Evolutionary conservation across 2,113 vertebrate genomes (phyloP).

Genomic region (Ia io): DNA sequence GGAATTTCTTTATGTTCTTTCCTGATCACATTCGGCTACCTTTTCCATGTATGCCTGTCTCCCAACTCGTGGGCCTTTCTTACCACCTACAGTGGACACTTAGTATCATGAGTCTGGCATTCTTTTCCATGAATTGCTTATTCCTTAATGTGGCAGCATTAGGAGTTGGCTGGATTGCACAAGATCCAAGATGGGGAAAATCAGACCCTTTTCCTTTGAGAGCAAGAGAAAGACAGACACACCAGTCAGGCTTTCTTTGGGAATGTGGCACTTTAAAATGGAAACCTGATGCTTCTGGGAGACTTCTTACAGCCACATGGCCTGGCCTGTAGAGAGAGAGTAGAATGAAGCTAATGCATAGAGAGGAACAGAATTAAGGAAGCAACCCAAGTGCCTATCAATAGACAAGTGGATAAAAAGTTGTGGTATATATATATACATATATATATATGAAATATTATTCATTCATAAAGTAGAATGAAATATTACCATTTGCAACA

Average conservation of each 20-base stretch:
- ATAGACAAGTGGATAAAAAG: not conserved
- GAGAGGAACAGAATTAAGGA: too few species aligned
- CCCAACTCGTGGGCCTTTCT: not conserved
- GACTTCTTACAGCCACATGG: not conserved
- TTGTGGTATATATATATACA: too few species aligned
- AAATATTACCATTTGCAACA: not conserved
- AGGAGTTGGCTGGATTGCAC: not conserved
- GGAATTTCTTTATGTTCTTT: not conserved
- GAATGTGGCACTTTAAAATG: not conserved
- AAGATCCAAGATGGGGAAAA: not conserved
- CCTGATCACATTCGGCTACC: too few species aligned
- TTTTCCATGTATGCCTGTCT: not conserved
- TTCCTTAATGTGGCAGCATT: not conserved
- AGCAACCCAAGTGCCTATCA: not conserved
- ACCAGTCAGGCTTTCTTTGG: not conserved
- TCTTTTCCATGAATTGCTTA: not conserved
- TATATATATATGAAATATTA: too few species aligned
- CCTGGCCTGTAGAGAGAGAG: not conserved
- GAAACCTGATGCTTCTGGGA: not conserved
- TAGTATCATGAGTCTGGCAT: fast-evolving
- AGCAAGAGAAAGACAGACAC: not conserved
- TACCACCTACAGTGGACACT: too few species aligned
- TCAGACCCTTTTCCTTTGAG: not conserved
- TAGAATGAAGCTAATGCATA: not conserved
- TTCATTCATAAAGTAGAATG: not conserved